A percentile compares a stretch with the other conserved stretches of the same genome.
phyloP scores from a whole-genome alignment of 2,888 invertebrate species.

The Macropis europaea region DNA sequence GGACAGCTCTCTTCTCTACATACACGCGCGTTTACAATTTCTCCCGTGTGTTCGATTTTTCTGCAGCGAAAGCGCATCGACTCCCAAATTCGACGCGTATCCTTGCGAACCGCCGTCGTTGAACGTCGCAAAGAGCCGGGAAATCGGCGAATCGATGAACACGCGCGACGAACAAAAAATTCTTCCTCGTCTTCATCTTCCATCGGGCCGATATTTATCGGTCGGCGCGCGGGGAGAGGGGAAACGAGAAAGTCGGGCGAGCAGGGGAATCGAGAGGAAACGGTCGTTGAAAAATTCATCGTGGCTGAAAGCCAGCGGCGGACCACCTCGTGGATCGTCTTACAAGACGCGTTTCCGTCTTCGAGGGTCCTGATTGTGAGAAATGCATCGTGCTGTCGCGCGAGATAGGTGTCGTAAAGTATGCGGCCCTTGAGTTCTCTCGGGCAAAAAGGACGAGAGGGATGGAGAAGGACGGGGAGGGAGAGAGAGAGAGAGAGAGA shows the following conservation, averaged over 20 bases:
- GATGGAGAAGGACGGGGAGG: conserved; percentile 31
- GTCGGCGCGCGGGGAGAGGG: not conserved
- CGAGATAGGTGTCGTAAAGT: conserved; percentile 73
- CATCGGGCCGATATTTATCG: not conserved
- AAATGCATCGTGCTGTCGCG: conserved; percentile 65
- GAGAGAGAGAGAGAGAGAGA: conserved; percentile 32
- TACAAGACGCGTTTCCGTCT: conserved; percentile 65
- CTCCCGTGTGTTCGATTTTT: no score
- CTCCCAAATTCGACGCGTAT: no score
- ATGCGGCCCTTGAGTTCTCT: conserved; percentile 65
- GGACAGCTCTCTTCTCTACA: no score
- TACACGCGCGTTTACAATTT: no score
- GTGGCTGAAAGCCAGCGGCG: conserved; percentile 50
- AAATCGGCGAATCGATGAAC: no score
- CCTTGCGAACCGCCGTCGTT: no score
- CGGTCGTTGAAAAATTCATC: conserved; percentile 56
- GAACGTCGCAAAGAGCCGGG: no score
- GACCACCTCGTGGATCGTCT: conserved; percentile 67
- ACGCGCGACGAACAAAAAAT: no score
- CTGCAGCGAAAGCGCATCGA: no score
- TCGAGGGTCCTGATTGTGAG: conserved; percentile 66
- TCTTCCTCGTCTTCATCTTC: no score
- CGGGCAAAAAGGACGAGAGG: conserved; percentile 47
- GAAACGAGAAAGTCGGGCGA: not conserved
- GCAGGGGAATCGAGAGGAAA: conserved; percentile 22